phyloP scores from a whole-genome alignment of 2,888 invertebrate genomes.

The Gibbula magus region DNA sequence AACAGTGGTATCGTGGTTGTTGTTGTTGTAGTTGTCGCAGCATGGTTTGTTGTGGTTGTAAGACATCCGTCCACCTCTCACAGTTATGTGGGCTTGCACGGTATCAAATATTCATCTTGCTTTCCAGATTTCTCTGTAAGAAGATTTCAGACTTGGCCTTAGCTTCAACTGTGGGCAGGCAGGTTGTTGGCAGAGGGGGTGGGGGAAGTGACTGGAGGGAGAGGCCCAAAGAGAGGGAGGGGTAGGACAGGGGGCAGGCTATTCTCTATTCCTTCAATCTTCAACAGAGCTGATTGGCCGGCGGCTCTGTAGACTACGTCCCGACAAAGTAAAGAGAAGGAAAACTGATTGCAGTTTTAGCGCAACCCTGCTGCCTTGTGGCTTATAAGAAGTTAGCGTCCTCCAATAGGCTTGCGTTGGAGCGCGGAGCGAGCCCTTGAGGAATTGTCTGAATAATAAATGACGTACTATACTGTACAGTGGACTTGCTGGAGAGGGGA shows the following conservation, averaged over 20 bases:
- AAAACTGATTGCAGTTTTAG: constrained; percentile 3
- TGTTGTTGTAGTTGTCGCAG: not conserved
- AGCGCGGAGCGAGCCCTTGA: not conserved
- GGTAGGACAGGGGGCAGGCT: not conserved
- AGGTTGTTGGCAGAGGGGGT: too few species aligned
- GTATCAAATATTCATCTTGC: constrained; percentile 8
- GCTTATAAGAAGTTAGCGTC: constrained; percentile 5
- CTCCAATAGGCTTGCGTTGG: not conserved
- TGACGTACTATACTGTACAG: not conserved
- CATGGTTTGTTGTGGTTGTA: not conserved
- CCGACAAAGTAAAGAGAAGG: not conserved
- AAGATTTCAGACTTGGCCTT: not conserved
- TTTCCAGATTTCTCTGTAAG: not conserved
- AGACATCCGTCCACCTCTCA: not conserved
- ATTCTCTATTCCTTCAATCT: not conserved
- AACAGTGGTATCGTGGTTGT: not conserved
- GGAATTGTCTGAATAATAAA: constrained; percentile 4
- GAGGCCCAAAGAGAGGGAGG: not conserved
- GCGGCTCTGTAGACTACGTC: not conserved
- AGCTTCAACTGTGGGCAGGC: too few species aligned
- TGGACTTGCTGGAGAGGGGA: not conserved
- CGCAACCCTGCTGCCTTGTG: not conserved
- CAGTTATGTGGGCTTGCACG: not conserved
- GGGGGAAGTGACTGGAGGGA: not conserved
- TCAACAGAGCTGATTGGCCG: not conserved